phyloP scores from a whole-genome alignment of 2,113 vertebrate genomes.

The Gambusia holbrooki region DNA sequence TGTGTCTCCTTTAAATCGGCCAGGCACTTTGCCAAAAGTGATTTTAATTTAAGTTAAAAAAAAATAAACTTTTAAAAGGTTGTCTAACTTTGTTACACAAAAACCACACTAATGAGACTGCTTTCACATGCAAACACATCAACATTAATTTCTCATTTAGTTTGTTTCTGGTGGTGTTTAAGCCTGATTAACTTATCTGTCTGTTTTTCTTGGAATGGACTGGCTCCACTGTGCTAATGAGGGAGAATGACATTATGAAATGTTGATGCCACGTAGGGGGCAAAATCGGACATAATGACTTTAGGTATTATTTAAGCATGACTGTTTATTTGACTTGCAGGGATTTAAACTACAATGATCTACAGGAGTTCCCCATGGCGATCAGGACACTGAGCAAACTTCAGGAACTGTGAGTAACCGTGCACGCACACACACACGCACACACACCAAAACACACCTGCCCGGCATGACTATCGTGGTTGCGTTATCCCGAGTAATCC shows the following conservation, averaged over 20 bases:
- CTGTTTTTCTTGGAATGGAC: neutral
- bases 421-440: slow-evolving; percentile 29
- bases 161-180: neutral
- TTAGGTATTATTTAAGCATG: slow-evolving; percentile 22
- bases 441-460: slow-evolving; percentile 62
- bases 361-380: slow-evolving; percentile 91
- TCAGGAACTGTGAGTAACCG: slow-evolving; percentile 91
- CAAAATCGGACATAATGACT: neutral
- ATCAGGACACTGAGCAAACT: slow-evolving; percentile 91
- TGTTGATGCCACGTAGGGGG: neutral
- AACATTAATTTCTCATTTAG: neutral
- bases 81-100: neutral
- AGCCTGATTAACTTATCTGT: neutral
- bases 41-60: neutral
- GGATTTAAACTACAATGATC: slow-evolving; percentile 94
- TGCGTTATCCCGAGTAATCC: slow-evolving; percentile 77
- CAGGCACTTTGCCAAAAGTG: neutral
- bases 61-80: neutral
- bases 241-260: too few relatives aligned
- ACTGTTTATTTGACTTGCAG: slow-evolving; percentile 69
- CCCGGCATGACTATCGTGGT: slow-evolving; percentile 72
- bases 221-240: neutral
- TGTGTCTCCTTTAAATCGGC: neutral
- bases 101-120: neutral
- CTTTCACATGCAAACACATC: neutral